Evolutionary conservation across 2,113 vertebrate species (phyloP).

Genomic region (Gasterosteus nipponicus): DNA sequence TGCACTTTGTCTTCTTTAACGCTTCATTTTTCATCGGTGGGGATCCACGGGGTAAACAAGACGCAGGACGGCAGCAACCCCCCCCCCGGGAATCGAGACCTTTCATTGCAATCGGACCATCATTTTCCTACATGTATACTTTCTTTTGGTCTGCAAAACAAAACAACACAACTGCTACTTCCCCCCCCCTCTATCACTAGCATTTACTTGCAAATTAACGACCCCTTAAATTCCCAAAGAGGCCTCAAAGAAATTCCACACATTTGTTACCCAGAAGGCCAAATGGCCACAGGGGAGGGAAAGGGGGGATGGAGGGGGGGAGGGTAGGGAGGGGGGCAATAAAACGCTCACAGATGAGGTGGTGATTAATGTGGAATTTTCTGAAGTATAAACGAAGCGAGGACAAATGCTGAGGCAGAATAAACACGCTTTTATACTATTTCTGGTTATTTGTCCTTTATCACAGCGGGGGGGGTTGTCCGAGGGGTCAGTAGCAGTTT

Average conservation of each 20-base stretch:
- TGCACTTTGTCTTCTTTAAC: neutral
- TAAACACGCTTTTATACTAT: constrained; percentile 22
- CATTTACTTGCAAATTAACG: constrained; percentile 80
- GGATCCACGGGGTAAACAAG: neutral
- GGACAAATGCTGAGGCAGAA: constrained; percentile 36
- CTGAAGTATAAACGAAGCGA: constrained; percentile 46
- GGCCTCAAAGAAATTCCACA: constrained; percentile 77
- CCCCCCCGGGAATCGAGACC: neutral
- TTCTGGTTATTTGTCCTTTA: constrained; percentile 41
- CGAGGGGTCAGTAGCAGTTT: constrained; percentile 17
- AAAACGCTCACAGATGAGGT: constrained; percentile 54
- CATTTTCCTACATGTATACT: neutral
- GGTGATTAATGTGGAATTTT: constrained; percentile 68
- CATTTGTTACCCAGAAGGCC: constrained; percentile 69
- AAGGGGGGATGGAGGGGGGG: neutral
- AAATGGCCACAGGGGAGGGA: constrained; percentile 62
- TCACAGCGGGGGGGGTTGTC: constrained; percentile 1
- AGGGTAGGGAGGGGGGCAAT: constrained; percentile 37
- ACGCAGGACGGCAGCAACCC: neutral
- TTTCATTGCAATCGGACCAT: constrained; percentile 3
- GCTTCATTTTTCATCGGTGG: neutral
- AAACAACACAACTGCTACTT: neutral
- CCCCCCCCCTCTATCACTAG: constrained; percentile 32
- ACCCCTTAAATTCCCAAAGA: constrained; percentile 65
- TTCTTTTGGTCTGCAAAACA: neutral